Evolutionary conservation across 1,140 invertebrate genomes (phyloP).

Genomic region (Caerostris extrusa): DNA sequence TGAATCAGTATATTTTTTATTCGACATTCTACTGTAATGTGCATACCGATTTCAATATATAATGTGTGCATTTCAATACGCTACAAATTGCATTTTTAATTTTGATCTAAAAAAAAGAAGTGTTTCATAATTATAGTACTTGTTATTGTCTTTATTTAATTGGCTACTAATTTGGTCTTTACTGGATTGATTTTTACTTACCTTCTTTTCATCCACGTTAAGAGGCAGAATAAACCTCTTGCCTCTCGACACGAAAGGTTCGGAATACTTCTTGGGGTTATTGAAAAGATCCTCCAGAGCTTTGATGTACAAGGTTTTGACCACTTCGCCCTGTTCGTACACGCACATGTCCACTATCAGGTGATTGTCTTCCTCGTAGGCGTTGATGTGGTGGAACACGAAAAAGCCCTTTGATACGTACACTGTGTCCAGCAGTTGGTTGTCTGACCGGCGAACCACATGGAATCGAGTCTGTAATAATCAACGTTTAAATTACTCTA

Average conservation of each 20-base stretch:
- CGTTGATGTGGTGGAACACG: constrained; percentile 94
- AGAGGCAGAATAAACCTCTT: constrained; percentile 47
- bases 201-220: background rate
- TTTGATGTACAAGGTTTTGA: constrained; percentile 62
- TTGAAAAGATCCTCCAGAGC: background rate
- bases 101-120: no score
- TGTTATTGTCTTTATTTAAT: background rate
- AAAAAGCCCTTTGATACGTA: constrained; percentile 88
- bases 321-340: constrained; percentile 87
- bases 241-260: background rate
- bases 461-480: constrained; percentile 88
- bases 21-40: no score
- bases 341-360: constrained; percentile 90
- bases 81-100: no score
- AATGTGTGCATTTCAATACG: no score
- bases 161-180: background rate
- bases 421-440: constrained; percentile 83
- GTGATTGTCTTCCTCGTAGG: constrained; percentile 88
- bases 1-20: no score
- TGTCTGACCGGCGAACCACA: constrained; percentile 85
- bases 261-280: background rate
- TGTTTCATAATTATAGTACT: background rate
- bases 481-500: background rate
- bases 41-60: no score
- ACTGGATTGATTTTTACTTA: background rate